These are phyloP conservation scores for Lithosia quadra DNA, from an alignment of 2,888 invertebrate genomes.

Conservation along the genomic window DNA sequence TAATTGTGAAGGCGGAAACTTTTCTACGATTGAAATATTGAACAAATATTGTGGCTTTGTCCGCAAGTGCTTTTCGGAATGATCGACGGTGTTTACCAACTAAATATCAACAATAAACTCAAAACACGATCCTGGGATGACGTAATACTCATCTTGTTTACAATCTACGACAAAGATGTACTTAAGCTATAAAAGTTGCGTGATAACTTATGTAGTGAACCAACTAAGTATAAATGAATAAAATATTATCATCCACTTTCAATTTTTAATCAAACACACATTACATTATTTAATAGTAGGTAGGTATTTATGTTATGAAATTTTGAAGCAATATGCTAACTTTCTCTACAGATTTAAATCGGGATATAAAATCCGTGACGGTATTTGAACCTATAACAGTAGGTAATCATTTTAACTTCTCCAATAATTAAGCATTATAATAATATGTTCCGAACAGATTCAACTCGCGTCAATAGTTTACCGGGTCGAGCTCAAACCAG, in stretches of 20 bases:
- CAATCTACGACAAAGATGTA: not conserved
- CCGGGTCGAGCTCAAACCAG: not conserved
- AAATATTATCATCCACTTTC: too few relatives aligned
- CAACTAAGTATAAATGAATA: not conserved
- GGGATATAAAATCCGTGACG: too few relatives aligned
- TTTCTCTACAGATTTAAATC: too few relatives aligned
- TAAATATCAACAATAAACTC: conserved; percentile 25
- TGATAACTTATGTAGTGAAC: not conserved
- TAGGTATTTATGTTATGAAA: too few relatives aligned
- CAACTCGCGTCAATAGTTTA: not conserved
- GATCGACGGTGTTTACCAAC: conserved; percentile 35
- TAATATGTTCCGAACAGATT: not conserved
- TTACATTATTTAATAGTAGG: too few relatives aligned
- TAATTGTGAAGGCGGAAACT: conserved; percentile 51
- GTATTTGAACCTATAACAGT: not conserved
- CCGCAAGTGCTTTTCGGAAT: conserved; percentile 41
- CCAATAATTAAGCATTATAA: not conserved
- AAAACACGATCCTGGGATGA: not conserved
- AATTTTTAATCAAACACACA: too few relatives aligned
- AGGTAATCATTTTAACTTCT: not conserved
- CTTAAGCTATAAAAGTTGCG: not conserved
- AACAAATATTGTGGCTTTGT: conserved; percentile 43
- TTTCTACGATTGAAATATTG: conserved; percentile 45
- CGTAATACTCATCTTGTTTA: not conserved
- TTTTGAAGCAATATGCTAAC: too few relatives aligned